phyloP scores from a whole-genome alignment of 2,797 vertebrate genomes.

The Lepidocolaptes lacrymiger region DNA sequence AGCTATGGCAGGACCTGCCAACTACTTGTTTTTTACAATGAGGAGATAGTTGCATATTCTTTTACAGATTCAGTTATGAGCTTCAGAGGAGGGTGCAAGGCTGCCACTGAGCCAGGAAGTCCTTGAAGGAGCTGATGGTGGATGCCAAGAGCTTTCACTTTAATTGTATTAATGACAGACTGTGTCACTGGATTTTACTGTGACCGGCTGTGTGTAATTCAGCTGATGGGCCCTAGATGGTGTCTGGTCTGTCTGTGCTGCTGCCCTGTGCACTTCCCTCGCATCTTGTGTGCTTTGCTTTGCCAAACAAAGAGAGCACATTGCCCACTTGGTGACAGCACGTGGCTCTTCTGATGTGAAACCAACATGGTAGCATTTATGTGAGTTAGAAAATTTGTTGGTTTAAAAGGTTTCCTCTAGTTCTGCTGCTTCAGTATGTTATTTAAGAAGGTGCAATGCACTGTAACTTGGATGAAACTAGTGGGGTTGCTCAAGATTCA shows the following conservation, averaged over 20 bases:
- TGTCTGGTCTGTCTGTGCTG: background rate
- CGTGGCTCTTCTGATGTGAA: background rate
- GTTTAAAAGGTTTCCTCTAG: background rate
- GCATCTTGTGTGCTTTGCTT: background rate
- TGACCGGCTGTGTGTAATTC: background rate
- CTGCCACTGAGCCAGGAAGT: background rate
- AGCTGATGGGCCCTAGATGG: background rate
- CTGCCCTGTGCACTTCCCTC: background rate
- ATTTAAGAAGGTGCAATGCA: background rate
- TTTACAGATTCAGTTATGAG: background rate
- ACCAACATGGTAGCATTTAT: background rate
- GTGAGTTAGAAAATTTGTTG: background rate
- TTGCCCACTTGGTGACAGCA: background rate
- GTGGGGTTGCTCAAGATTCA: background rate
- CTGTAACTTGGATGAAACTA: background rate
- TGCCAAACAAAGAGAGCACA: accelerated
- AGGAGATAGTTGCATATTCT: background rate
- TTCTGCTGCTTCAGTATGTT: background rate
- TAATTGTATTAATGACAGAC: background rate
- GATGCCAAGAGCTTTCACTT: background rate
- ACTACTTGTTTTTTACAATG: background rate
- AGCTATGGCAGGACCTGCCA: background rate
- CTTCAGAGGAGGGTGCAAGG: background rate
- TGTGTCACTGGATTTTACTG: background rate
- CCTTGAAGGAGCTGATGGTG: background rate